Conservation (phyloP, 2,113 vertebrate species). For the Hydrolagus affinis region DNA sequence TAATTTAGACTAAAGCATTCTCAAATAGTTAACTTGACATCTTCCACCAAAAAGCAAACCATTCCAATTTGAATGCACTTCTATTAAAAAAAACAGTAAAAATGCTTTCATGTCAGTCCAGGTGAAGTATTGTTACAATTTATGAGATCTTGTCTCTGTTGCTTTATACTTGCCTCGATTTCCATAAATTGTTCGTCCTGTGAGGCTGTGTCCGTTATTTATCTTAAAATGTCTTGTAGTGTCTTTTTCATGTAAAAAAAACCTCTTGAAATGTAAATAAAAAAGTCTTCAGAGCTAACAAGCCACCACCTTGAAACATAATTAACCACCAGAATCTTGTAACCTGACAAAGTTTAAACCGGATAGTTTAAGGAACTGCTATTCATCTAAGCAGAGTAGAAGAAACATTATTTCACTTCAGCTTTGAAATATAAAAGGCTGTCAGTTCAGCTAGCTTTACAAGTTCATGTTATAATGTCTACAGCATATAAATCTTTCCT, state of each 20-base stretch:
- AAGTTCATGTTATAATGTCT: background rate
- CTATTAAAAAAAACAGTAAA: background rate
- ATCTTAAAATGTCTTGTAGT: background rate
- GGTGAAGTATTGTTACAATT: background rate
- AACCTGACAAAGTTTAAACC: background rate
- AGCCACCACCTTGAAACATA: background rate
- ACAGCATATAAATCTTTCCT: background rate
- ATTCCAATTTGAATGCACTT: background rate
- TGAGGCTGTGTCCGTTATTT: background rate
- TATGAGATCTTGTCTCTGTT: background rate
- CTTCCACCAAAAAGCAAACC: background rate
- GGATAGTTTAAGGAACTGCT: constrained; percentile 4
- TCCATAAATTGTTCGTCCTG: background rate
- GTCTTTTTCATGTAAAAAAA: background rate
- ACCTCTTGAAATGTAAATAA: background rate
- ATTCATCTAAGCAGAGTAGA: background rate
- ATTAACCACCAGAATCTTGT: background rate
- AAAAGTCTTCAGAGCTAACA: background rate
- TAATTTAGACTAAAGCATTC: background rate
- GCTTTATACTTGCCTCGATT: background rate
- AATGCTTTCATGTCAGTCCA: constrained; percentile 1
- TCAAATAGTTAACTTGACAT: background rate
- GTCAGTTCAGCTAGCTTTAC: background rate
- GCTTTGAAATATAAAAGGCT: background rate
- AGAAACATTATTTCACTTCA: background rate